phyloP scores from a whole-genome alignment of 2,113 vertebrate genomes.

The Diadophis punctatus region DNA sequence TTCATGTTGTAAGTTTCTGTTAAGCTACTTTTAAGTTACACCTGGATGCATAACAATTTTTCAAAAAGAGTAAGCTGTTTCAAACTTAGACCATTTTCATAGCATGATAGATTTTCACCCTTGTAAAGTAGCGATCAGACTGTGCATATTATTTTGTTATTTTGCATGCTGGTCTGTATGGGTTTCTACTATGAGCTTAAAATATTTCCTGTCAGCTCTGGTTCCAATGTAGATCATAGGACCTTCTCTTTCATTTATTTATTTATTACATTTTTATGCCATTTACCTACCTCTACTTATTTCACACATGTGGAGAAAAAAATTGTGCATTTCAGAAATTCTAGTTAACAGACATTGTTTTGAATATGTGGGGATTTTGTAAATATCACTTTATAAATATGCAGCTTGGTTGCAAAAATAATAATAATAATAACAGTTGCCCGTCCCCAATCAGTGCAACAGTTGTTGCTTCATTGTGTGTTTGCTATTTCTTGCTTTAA shows the following conservation, averaged over 20 bases:
- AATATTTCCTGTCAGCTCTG: not conserved
- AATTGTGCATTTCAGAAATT: not conserved
- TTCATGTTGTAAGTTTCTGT: not conserved
- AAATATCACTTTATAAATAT: not conserved
- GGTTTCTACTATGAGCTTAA: not conserved
- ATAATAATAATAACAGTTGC: not conserved
- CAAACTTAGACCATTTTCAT: not conserved
- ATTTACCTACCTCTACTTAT: not conserved
- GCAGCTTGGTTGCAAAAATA: not conserved
- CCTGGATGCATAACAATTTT: too few species aligned
- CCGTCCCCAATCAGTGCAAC: not conserved
- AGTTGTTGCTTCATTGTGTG: not conserved
- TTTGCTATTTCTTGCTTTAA: not conserved
- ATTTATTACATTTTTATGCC: not conserved
- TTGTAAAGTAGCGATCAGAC: not conserved
- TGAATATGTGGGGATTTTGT: not conserved
- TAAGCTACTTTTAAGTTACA: not conserved
- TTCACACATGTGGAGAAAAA: not conserved
- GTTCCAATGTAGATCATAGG: too few species aligned
- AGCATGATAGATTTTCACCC: not conserved
- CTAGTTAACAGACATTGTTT: not conserved
- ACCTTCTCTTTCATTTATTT: not conserved
- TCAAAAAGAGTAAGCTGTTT: not conserved
- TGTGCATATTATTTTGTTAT: not conserved
- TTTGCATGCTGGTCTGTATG: not conserved